Evolutionary conservation across 2,113 vertebrate species (phyloP).

Genomic region (Tringa solitaria): DNA sequence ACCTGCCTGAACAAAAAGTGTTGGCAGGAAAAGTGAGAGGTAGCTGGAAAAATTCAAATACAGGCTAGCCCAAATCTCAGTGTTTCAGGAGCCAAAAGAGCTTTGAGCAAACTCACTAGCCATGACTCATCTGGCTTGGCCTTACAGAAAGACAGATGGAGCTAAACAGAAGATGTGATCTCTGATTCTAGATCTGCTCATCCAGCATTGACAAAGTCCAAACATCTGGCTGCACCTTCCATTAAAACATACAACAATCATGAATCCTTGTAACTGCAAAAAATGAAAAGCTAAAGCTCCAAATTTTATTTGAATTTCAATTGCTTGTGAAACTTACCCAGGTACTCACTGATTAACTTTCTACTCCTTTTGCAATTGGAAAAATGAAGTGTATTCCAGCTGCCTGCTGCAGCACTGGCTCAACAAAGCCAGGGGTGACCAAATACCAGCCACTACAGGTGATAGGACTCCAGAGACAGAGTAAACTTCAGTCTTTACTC

Average conservation of each 20-base stretch:
- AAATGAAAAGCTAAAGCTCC: background rate
- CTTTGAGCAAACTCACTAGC: background rate
- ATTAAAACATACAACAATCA: background rate
- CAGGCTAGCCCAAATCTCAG: background rate
- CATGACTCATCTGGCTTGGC: background rate
- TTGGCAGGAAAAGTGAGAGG: background rate
- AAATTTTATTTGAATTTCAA: background rate
- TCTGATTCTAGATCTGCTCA: background rate
- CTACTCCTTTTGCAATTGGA: background rate
- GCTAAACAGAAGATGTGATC: background rate
- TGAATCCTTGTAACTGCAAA: background rate
- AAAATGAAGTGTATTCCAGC: background rate
- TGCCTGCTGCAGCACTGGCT: background rate
- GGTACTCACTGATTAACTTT: background rate
- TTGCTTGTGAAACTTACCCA: background rate
- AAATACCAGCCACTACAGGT: background rate
- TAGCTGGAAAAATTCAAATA: background rate
- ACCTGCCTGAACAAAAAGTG: background rate
- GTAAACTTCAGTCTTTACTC: background rate
- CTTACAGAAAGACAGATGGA: background rate
- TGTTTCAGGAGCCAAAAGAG: background rate
- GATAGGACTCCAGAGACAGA: background rate
- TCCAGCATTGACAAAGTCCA: background rate
- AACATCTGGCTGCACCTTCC: background rate
- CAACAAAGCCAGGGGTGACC: accelerated